Conservation (phyloP, 30 jellyfish, hydroid and myxozoan species). For the Pelagia noctiluca region DNA sequence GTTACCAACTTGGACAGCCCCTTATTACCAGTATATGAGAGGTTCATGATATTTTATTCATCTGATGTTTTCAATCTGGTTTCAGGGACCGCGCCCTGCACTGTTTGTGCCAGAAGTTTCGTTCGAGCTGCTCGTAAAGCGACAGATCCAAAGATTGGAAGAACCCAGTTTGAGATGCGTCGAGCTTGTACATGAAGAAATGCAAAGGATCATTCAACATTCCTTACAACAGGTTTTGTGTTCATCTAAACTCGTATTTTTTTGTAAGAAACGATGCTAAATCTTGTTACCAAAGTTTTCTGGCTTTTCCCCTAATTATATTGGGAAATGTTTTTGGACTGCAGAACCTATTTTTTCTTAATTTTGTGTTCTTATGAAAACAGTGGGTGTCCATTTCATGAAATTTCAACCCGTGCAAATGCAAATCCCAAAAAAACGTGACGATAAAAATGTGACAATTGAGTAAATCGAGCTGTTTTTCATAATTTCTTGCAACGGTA, state of each 20-base stretch:
- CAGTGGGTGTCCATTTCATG: too few species aligned
- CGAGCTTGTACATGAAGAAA: conserved; percentile 92
- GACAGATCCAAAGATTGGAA: conserved; percentile 90
- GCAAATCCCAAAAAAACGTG: too few species aligned
- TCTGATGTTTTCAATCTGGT: background rate
- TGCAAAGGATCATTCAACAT: conserved; percentile 94
- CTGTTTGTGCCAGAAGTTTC: conserved; percentile 96
- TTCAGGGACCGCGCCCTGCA: conserved; percentile 97
- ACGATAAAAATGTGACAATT: too few species aligned
- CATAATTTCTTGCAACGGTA: too few species aligned
- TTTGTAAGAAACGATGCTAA: background rate
- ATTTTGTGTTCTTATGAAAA: too few species aligned
- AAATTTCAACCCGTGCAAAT: too few species aligned
- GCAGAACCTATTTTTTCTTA: too few species aligned
- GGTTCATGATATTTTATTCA: too few species aligned
- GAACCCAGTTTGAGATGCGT: conserved; percentile 96
- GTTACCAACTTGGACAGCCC: too few species aligned
- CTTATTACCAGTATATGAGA: too few species aligned
- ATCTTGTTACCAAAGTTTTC: background rate
- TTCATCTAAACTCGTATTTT: background rate
- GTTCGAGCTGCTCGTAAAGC: conserved; percentile 86
- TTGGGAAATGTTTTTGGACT: too few species aligned
- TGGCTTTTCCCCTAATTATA: background rate
- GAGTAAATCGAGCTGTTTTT: too few species aligned
- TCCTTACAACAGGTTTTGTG: conserved; percentile 83